phyloP scores from a whole-genome alignment of 2,797 vertebrate species.

The Argya squamiceps region DNA sequence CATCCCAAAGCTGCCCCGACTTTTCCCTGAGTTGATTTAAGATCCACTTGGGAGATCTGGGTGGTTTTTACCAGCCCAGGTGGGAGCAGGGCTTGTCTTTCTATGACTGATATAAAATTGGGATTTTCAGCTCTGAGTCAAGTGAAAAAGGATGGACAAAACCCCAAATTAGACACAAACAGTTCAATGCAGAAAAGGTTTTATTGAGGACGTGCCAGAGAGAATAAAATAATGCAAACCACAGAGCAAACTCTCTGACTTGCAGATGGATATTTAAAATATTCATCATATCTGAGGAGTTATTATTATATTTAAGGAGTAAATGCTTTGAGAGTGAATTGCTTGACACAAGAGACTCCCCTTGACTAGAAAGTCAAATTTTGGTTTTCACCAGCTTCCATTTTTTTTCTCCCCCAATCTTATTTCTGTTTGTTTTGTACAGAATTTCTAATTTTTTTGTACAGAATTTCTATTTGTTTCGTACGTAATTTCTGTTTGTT shows the following conservation, averaged over 20 bases:
- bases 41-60: background rate
- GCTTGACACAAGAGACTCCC: background rate
- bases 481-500: background rate
- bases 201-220: background rate
- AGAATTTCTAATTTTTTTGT: fast-evolving
- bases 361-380: too few species aligned
- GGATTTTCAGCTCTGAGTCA: background rate
- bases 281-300: background rate
- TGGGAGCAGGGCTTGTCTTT: background rate
- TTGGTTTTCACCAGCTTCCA: background rate
- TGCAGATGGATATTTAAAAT: background rate
- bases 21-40: background rate
- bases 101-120: background rate
- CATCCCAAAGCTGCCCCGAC: background rate
- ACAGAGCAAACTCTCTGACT: background rate
- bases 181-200: background rate
- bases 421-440: fast-evolving
- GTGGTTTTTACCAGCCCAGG: background rate
- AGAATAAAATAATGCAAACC: background rate
- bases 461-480: fast-evolving
- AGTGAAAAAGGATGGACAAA: too few species aligned
- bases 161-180: background rate
- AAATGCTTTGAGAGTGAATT: background rate
- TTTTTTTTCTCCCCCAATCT: too few species aligned
- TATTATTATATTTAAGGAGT: background rate